phyloP scores from a whole-genome alignment of 1,140 invertebrate species.

The Drosophila nigromelanica region DNA sequence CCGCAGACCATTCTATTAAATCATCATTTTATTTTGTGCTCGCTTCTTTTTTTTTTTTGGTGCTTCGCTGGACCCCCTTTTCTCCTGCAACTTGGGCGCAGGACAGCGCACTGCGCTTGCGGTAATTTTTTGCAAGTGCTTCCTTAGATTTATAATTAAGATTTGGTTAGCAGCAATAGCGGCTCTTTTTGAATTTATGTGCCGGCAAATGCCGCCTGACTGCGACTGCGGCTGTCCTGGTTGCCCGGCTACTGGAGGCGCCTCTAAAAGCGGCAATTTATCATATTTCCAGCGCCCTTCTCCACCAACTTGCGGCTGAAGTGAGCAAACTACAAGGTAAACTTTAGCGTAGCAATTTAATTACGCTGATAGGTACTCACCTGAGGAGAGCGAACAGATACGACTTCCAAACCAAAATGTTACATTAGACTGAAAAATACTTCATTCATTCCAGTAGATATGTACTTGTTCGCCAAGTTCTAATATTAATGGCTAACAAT shows the following conservation, averaged over 20 bases:
- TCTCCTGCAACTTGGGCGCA: constrained; percentile 2
- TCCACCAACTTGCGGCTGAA: constrained; percentile 45
- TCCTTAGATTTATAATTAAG: constrained; percentile 83
- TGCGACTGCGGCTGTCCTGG: constrained; percentile 24
- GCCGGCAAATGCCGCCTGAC: constrained; percentile 44
- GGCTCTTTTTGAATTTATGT: constrained; percentile 63
- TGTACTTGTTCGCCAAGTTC: too few relatives aligned
- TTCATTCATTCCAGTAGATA: too few relatives aligned
- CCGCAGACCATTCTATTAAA: constrained; percentile 82
- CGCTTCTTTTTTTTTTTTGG: constrained; percentile 17
- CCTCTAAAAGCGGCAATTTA: constrained; percentile 66
- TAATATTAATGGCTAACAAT: too few relatives aligned
- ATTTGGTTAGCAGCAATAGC: constrained; percentile 79
- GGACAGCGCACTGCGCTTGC: constrained; percentile 62
- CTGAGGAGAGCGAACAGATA: constrained; percentile 18
- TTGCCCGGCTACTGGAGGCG: constrained; percentile 49
- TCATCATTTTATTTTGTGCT: constrained; percentile 73
- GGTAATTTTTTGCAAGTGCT: constrained; percentile 77
- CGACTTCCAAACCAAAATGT: neutral
- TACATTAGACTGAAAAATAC: too few relatives aligned
- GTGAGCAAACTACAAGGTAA: constrained; percentile 24
- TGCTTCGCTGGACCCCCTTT: neutral
- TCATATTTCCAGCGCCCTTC: constrained; percentile 66
- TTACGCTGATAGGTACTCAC: constrained; percentile 53
- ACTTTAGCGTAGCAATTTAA: constrained; percentile 65